phyloP scores from a whole-genome alignment of 2,888 invertebrate species.

The Capitulum mitella region DNA sequence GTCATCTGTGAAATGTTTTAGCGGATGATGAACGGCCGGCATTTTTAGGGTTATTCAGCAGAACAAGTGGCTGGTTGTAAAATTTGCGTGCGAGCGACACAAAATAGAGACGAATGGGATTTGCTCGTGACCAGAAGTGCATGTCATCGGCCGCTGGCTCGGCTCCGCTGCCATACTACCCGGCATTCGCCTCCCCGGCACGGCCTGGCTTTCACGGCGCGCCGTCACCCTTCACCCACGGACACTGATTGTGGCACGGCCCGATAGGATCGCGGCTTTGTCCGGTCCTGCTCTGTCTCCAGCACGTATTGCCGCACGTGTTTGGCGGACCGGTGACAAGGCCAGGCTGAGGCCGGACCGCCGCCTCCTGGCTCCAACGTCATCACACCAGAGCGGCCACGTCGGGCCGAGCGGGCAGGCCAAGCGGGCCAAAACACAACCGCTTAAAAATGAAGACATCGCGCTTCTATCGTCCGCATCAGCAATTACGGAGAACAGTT shows the following conservation, averaged over 20 bases:
- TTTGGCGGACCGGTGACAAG: not conserved
- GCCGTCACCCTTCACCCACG: not conserved
- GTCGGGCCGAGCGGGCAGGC: not conserved
- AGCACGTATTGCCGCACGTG: not conserved
- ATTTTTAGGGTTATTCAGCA: too few species aligned
- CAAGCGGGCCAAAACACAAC: not conserved
- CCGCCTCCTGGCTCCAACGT: not conserved
- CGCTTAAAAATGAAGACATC: not conserved
- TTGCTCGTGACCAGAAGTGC: too few species aligned
- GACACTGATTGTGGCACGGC: not conserved
- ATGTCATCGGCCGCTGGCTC: too few species aligned
- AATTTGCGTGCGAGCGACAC: too few species aligned
- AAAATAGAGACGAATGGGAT: too few species aligned
- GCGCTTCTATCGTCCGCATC: not conserved
- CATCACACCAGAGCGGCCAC: not conserved
- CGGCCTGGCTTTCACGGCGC: too few species aligned
- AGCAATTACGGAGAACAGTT: not conserved
- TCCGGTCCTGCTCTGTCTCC: not conserved
- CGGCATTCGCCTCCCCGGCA: too few species aligned
- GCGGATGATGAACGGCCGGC: too few species aligned
- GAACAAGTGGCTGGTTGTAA: too few species aligned
- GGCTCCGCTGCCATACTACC: too few species aligned
- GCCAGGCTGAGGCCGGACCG: not conserved
- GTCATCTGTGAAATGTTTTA: too few species aligned
- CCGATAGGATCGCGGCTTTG: not conserved